Conservation (phyloP, 2,797 vertebrate genomes). For the Nasua narica region DNA sequence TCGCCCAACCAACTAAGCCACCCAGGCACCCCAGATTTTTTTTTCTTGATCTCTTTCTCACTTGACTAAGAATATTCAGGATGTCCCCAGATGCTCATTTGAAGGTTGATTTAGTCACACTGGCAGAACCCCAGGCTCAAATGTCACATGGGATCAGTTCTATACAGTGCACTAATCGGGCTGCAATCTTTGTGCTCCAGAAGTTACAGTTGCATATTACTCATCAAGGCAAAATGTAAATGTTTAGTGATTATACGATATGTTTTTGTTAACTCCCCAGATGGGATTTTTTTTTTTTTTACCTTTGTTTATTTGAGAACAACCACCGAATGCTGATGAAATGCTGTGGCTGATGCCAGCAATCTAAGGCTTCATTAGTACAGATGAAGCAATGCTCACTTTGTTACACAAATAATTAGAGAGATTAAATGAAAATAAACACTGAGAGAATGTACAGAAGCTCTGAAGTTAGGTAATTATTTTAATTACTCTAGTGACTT, state of each 20-base stretch:
- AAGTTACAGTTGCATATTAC: slow-evolving; percentile 19
- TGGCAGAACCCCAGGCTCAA: slow-evolving; percentile 69
- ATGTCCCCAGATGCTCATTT: background rate
- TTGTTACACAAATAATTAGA: slow-evolving; percentile 67
- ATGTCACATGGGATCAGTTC: slow-evolving; percentile 76
- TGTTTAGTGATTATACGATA: slow-evolving; percentile 31
- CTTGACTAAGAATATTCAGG: slow-evolving; percentile 23
- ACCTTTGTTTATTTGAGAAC: slow-evolving; percentile 67
- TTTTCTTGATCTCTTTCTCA: slow-evolving; percentile 19
- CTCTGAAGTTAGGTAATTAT: slow-evolving; percentile 70
- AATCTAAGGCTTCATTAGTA: slow-evolving; percentile 61
- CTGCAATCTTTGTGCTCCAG: slow-evolving; percentile 49
- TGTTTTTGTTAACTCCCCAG: slow-evolving; percentile 40
- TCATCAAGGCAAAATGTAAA: slow-evolving; percentile 58
- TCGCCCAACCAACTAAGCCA: too few relatives aligned
- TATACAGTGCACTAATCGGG: slow-evolving; percentile 32
- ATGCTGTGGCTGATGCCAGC: slow-evolving; percentile 7
- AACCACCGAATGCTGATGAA: slow-evolving; percentile 54
- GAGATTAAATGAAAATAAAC: slow-evolving; percentile 71
- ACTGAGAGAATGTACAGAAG: slow-evolving; percentile 44
- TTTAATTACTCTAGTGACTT: slow-evolving; percentile 75
- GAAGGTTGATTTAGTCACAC: slow-evolving; percentile 19
- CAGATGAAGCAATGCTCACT: slow-evolving; percentile 43
- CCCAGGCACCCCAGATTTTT: too few relatives aligned
- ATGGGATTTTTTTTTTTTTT: slow-evolving; percentile 13